A percentile compares a stretch with the other conserved stretches of the same genome.
Conservation (phyloP, 2,797 vertebrate genomes). For the Myripristis murdjan region DNA sequence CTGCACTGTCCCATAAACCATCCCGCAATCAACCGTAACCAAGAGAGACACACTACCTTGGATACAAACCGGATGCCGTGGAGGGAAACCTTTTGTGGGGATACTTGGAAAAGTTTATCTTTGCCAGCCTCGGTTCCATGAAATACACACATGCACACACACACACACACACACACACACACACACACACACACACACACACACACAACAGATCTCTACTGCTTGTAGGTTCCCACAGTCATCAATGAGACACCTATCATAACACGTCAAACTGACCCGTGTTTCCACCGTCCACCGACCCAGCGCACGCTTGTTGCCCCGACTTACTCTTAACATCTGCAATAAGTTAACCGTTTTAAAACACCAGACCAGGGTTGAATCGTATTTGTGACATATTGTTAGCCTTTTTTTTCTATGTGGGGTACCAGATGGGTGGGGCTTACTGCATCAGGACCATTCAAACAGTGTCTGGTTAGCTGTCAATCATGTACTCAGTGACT, state of each 20-base stretch:
- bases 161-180: conserved; percentile 10
- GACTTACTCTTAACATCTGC: conserved; percentile 32
- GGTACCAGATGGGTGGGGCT: conserved; percentile 2
- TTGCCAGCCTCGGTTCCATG: background rate
- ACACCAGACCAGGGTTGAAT: background rate
- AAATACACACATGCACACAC: conserved; percentile 5
- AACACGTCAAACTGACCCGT: conserved; percentile 17
- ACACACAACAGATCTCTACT: conserved; percentile 22
- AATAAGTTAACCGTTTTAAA: conserved; percentile 6
- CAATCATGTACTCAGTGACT: no score
- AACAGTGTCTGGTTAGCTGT: no score
- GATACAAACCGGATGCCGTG: conserved; percentile 48
- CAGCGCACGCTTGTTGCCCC: background rate
- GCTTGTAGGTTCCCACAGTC: conserved; percentile 27
- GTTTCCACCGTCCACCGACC: background rate
- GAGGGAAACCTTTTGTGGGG: conserved; percentile 43
- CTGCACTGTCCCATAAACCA: conserved; percentile 59
- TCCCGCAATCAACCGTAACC: conserved; percentile 41
- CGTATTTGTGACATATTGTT: background rate
- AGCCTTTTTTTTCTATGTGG: background rate
- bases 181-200: conserved; percentile 10
- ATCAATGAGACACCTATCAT: conserved; percentile 23
- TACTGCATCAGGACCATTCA: no score
- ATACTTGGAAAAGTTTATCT: conserved; percentile 51
- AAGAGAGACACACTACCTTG: conserved; percentile 27